These are phyloP conservation scores for Zygaena filipendulae DNA, from an alignment of 2,888 invertebrate genomes.

Conservation along the genomic window DNA sequence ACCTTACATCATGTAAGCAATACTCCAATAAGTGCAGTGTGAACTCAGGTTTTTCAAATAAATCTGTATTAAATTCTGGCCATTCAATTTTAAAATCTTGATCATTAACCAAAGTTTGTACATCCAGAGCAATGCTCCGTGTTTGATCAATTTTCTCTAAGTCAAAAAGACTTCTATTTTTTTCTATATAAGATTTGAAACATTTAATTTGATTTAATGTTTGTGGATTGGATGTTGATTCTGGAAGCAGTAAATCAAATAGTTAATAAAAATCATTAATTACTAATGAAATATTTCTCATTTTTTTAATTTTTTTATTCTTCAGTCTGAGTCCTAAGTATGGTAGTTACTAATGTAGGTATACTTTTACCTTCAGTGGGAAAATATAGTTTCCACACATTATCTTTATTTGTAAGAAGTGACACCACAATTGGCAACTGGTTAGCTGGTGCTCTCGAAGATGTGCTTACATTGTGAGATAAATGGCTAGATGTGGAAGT, in stretches of 20 bases:
- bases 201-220: slow-evolving; percentile 25
- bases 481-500: slow-evolving; percentile 26
- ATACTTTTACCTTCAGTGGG: slow-evolving; percentile 74
- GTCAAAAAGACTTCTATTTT: slow-evolving; percentile 52
- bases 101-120: slow-evolving; percentile 66
- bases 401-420: slow-evolving; percentile 44
- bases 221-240: slow-evolving; percentile 35
- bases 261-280: too few relatives aligned
- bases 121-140: slow-evolving; percentile 67
- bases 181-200: slow-evolving; percentile 39
- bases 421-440: slow-evolving; percentile 42
- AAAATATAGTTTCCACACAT: slow-evolving; percentile 84
- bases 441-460: slow-evolving; percentile 48
- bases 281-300: background rate
- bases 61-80: slow-evolving; percentile 72
- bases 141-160: slow-evolving; percentile 69
- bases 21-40: slow-evolving; percentile 78
- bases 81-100: slow-evolving; percentile 68
- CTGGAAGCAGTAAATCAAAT: slow-evolving; percentile 27
- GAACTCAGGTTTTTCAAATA: slow-evolving; percentile 74
- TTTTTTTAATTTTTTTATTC: background rate
- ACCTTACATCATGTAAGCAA: slow-evolving; percentile 80
- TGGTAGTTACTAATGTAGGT: too few relatives aligned
- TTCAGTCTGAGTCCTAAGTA: too few relatives aligned
- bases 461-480: slow-evolving; percentile 27